Base-by-base conservation (phyloP, 2,113 vertebrate species). In the Corythornis cristatus region DNA sequence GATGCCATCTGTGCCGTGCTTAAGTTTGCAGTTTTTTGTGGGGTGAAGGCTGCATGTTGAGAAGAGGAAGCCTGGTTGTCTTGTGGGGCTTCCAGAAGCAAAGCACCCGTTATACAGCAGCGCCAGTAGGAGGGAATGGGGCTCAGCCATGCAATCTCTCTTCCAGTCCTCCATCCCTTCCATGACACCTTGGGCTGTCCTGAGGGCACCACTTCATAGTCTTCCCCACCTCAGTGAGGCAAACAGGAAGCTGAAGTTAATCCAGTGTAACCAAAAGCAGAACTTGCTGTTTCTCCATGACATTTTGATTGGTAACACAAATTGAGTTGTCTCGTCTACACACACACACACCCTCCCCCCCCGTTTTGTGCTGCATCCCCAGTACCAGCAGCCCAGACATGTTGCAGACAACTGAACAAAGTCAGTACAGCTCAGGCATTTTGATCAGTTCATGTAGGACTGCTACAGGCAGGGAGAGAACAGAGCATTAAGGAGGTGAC, bases 1-100 rank as follows among this genome's bases (percentile, higher is more conserved):
- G n/a, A n/a, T n/a, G 16, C 3, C 9, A 0, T 29, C 57, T 0
- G 0, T 56, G 66, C 74, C 8, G 35, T 35, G 35, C 35, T 35
- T 84, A 9, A 54, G 31, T 54, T 53, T 61, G 31, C 46, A 33
- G 21, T 33, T 82, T 50, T 48, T 33, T 67, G 31, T 50, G 37
- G 70, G 18, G 33, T 25, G 6, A 45, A 42, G 31, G 5, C 31
- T 89, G 23, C 28, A 4, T 13, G 28, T 33, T 8, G 15, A 33
- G 31, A 40, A 88, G 31, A 76, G 29, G 25, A 79, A 42, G 11
- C 22, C 16, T 83, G 58, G 29, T 10, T 48, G 22, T 29, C 40
- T 60, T 21, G 15, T 57, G 33, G 29, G 15, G 26, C 40, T 76
- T 43, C 48, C 28, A 82, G 71, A 66, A 43, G n/a, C 33, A n/a